phyloP scores from a whole-genome alignment of 2,888 invertebrate genomes.

The Polia nebulosa region DNA sequence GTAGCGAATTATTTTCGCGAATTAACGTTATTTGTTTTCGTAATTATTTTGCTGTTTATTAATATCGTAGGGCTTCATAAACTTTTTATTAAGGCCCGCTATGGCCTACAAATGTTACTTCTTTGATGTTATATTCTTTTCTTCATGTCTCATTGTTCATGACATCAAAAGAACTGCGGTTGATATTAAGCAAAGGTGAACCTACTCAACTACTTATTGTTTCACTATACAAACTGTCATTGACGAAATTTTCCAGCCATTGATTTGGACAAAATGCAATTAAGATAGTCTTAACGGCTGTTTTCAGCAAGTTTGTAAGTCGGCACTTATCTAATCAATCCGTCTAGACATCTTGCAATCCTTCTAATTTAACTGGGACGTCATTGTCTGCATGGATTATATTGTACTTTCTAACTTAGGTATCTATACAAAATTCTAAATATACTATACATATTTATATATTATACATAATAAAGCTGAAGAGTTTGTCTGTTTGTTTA shows the following conservation, averaged over 20 bases:
- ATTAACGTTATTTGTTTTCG: conserved; percentile 51
- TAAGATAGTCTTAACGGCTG: conserved; percentile 41
- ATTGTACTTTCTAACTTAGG: background rate
- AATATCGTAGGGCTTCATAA: conserved; percentile 37
- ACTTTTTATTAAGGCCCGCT: conserved; percentile 50
- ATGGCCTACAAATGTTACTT: conserved; percentile 29
- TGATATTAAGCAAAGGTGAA: conserved; percentile 31
- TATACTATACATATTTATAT: no score
- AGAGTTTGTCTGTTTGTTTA: no score
- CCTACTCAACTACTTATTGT: conserved; percentile 43
- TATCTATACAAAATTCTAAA: background rate
- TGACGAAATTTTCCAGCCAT: background rate
- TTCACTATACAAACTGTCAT: conserved; percentile 10
- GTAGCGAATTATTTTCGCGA: conserved; percentile 42
- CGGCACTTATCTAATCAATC: conserved; percentile 49
- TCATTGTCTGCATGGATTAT: conserved; percentile 31
- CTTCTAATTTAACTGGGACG: conserved; percentile 42
- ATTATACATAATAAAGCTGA: no score
- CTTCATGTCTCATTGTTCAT: conserved; percentile 44
- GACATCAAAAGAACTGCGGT: conserved; percentile 31
- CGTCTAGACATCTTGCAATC: conserved; percentile 60
- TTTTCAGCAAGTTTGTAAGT: conserved; percentile 26
- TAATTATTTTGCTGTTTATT: conserved; percentile 48
- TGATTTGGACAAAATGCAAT: conserved; percentile 25
- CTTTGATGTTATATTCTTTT: conserved; percentile 30